Evolutionary conservation across 2,113 vertebrate genomes (phyloP).

Genomic region (Gallinago media): DNA sequence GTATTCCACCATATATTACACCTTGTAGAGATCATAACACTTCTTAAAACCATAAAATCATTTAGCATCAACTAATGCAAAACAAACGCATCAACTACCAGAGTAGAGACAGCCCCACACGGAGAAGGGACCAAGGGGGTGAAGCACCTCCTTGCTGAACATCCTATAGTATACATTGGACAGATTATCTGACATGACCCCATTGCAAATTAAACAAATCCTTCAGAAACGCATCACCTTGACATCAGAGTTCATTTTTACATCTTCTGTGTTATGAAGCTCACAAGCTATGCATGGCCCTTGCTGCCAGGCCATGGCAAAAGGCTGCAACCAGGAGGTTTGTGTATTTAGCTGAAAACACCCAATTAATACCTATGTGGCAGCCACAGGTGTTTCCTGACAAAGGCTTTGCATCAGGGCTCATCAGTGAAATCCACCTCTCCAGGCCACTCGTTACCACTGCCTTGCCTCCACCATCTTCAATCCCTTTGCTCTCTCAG

Average conservation of each 20-base stretch:
- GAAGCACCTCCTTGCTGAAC: not conserved
- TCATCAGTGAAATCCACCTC: not conserved
- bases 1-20: not conserved
- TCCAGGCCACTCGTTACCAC: not conserved
- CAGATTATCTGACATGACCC: not conserved
- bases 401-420: not conserved
- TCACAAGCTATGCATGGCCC: not conserved
- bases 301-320: not conserved
- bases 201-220: not conserved
- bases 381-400: not conserved
- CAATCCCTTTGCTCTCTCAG: not conserved
- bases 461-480: not conserved
- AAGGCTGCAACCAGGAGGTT: not conserved
- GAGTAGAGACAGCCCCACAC: not conserved
- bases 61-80: not conserved
- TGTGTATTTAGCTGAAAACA: not conserved
- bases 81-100: slow-evolving; percentile 20
- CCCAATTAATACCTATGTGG: not conserved
- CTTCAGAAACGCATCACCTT: not conserved
- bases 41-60: slow-evolving; percentile 31
- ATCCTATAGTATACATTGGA: not conserved
- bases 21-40: not conserved
- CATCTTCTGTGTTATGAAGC: not conserved
- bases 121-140: not conserved
- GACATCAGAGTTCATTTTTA: not conserved